Evolutionary conservation across 2,113 vertebrate species (phyloP), one percentile per base, ranked within the genome.

Genomic region (Ptilorrhoa leucosticta): DNA sequence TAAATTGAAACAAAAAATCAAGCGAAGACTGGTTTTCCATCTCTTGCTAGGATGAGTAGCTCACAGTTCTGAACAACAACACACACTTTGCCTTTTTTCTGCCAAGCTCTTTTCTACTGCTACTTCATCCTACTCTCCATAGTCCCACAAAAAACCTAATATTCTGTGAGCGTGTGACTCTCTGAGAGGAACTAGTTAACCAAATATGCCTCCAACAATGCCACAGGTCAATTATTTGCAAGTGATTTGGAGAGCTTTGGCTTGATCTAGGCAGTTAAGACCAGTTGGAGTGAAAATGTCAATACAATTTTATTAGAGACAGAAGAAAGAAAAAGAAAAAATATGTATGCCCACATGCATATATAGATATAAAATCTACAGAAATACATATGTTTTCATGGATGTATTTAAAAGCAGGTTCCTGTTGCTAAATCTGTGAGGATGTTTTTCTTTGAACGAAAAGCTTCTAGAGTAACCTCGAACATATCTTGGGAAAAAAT

Each of bases 131-230:
- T 50, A 56, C 16, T 24, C 23, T 70, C 47, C 6, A 1, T 7
- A 66, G n/a, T 37, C 30, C 39, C 30, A 26, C 71, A 48, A 75
- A 93, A 85, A 35, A 7, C 11, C 18, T 54, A 40, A 45, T 47
- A 35, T 30, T 66, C 50, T 66, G 26, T 33, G 39, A 73, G 17
- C 0, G 3, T 0, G 0, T 58, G 54, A 37, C 54, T 81, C 9
- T 1, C 42, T 66, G 64, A 60, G 69, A 64, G 30, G 27, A 87
- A 16, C 35, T 7, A 4, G 44, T 66, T 90, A 63, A 61, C 50
- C 66, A 89, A 42, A 44, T 31, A 20, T 26, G 19, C 68, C 35
- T 90, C 33, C 47, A 71, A 19, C 39, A 51, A 28, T 80, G 47
- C 47, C 21, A 22, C 2, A 4, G 48, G 47, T 73, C 88, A 86